Evolutionary conservation across 2,888 invertebrate species (phyloP), one percentile per base, ranked within the genome.

Genomic region (Scaptomyza parva): DNA sequence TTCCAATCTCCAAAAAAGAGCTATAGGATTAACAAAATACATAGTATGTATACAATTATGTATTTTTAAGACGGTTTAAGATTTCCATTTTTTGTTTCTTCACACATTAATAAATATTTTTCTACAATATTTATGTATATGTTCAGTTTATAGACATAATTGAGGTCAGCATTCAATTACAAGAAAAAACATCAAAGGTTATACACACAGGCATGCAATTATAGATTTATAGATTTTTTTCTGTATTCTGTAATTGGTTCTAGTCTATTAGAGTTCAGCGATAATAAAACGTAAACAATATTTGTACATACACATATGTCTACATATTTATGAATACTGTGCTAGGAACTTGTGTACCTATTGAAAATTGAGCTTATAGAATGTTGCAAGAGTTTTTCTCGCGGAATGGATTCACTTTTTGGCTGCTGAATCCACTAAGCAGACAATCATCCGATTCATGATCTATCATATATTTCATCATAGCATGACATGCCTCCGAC

Each of bases 341-440:
- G 66, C 58, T 69, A 83, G 84, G 77, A 80, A 67, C 70, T 65
- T 53, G 51, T 70, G 68, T 62, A 63, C 52, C 66, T 69, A 65
- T 65, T 62, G 40, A 50, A 65, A 55, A 76, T 72, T 72, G 55
- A 67, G 62, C 61, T 95, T 96, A 97, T 78, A 97, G 93, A 85
- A 97, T 93, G 85, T 94, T 94, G 93, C 98, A 98, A 65, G 96
- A 95, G 90, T 96, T 97, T 93, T 98, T 98, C 92, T 98, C 98
- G 76, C 97, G 95, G 93, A 97, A 98, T 26, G 98, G 98, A 92
- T 98, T 98, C 14, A 97, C 96, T 91, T 97, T 97, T 91, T 98
- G 98, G 80, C 96, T 97, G 71, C 97, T 96, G 92, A 98, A 98
- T 7, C 98, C 98, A 75, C 97, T 96, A 73, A 98, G 94, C 47